Evolutionary conservation across 2,113 vertebrate genomes (phyloP).

Genomic region (Hippocampus barbouri): DNA sequence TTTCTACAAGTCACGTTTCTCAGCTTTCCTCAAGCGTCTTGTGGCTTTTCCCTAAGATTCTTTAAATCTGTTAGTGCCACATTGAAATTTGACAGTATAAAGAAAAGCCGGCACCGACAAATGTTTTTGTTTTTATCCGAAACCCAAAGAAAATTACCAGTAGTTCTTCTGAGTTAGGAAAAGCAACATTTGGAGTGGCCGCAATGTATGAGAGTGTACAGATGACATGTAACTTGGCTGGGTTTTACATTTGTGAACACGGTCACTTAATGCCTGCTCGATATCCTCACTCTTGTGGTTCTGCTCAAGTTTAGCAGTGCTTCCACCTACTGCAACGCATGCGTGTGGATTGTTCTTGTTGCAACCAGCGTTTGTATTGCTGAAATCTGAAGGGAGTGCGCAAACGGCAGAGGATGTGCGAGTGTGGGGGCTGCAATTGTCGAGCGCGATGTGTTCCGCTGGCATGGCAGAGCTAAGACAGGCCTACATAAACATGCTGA

Average conservation of each 20-base stretch:
- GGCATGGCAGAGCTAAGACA: conserved; percentile 47
- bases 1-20: not conserved
- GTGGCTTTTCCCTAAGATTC: no score
- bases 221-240: not conserved
- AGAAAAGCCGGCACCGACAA: no score
- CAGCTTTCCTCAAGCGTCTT: not conserved
- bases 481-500: conserved; percentile 63
- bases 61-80: no score
- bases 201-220: not conserved
- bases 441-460: conserved; percentile 37
- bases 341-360: not conserved
- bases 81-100: not conserved
- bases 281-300: not conserved
- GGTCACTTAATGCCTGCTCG: not conserved
- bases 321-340: not conserved
- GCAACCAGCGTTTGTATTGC: conserved; percentile 3
- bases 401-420: conserved; percentile 37
- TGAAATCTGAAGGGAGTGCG: conserved; percentile 25
- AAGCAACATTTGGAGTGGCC: no score
- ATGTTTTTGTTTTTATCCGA: no score
- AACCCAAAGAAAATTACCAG: no score
- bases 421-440: conserved; percentile 35
- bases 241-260: not conserved
- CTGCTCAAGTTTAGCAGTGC: not conserved
- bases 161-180: no score